phyloP scores from a whole-genome alignment of 1,140 invertebrate species.

The Zaprionus taronus region DNA sequence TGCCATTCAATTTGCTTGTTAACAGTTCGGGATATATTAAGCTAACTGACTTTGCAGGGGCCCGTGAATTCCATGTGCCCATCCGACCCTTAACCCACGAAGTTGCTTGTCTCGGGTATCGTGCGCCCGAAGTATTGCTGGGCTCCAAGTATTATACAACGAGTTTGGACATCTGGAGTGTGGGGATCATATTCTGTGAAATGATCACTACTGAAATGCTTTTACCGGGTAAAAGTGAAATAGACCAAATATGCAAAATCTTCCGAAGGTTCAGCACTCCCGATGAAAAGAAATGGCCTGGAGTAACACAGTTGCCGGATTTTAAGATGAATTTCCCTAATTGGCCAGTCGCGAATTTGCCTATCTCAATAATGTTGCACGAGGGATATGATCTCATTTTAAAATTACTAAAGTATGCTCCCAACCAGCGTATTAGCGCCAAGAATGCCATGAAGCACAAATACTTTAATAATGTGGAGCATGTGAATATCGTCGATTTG shows the following conservation, averaged over 20 bases:
- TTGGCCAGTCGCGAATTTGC: conserved; percentile 89
- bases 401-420: too few species aligned
- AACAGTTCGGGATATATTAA: conserved; percentile 93
- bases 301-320: conserved; percentile 93
- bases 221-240: conserved; percentile 98
- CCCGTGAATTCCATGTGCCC: conserved; percentile 92
- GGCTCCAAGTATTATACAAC: conserved; percentile 95
- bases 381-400: conserved; percentile 89
- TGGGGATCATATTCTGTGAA: conserved; percentile 97
- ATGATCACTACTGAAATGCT: conserved; percentile 93
- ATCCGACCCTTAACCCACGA: conserved; percentile 95
- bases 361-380: conserved; percentile 86
- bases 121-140: conserved; percentile 97
- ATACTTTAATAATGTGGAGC: too few species aligned
- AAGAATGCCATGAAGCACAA: too few species aligned
- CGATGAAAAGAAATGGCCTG: conserved; percentile 92
- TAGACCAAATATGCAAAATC: conserved; percentile 97
- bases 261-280: conserved; percentile 96
- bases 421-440: too few species aligned
- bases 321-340: conserved; percentile 95
- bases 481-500: too few species aligned
- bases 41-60: conserved; percentile 95
- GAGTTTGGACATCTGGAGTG: conserved; percentile 97
- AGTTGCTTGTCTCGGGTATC: conserved; percentile 98
- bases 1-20: conserved; percentile 96